These are phyloP conservation scores for Drosophila arawakana DNA, from an alignment of 1,140 invertebrate genomes.

Conservation along the genomic window DNA sequence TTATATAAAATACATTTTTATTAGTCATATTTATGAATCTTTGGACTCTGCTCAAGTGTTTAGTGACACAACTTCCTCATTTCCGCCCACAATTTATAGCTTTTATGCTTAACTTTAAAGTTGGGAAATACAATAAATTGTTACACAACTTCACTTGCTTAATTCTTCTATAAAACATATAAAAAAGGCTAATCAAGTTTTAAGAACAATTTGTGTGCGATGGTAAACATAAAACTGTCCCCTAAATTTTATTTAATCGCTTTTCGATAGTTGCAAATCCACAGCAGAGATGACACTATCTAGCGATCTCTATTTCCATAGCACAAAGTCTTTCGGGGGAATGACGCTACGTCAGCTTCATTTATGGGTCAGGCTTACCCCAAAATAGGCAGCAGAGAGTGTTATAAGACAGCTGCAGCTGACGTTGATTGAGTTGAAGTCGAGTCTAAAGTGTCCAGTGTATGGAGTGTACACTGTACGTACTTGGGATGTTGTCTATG, in stretches of 20 bases:
- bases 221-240: not conserved
- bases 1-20: too few species aligned
- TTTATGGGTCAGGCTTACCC: constrained; percentile 65
- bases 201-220: too few species aligned
- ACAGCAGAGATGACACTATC: not conserved
- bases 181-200: too few species aligned
- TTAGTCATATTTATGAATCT: too few species aligned
- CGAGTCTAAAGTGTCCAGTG: not conserved
- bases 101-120: not conserved
- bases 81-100: not conserved
- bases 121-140: too few species aligned
- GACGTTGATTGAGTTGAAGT: constrained; percentile 38
- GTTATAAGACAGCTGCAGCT: constrained; percentile 39
- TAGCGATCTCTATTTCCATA: too few species aligned
- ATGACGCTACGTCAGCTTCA: not conserved
- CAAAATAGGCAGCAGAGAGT: constrained; percentile 45
- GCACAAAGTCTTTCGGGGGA: too few species aligned
- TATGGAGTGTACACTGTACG: constrained; percentile 8
- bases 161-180: too few species aligned
- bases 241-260: not conserved
- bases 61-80: not conserved
- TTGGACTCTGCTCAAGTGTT: not conserved
- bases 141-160: too few species aligned
- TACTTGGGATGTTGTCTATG: constrained; percentile 40
- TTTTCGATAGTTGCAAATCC: not conserved